Evolutionary conservation across 2,888 invertebrate species (phyloP).

Genomic region (Parasteatoda lunata): DNA sequence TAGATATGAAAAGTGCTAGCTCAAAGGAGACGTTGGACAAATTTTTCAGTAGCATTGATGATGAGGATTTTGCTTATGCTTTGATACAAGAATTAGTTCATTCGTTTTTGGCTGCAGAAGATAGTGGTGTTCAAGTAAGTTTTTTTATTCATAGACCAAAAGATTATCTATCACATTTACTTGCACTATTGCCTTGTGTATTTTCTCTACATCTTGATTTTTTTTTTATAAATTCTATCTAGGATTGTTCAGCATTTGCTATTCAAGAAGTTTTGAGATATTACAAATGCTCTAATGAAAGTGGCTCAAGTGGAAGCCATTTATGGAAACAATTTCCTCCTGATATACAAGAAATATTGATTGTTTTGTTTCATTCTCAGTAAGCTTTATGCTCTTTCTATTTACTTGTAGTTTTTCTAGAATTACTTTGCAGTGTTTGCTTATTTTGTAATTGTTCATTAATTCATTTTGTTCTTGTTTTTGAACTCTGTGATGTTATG

Average conservation of each 20-base stretch:
- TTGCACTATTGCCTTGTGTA: background rate
- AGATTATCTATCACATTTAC: background rate
- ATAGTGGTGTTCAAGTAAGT: conserved; percentile 71
- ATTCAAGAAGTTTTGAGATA: conserved; percentile 76
- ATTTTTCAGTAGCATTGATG: conserved; percentile 73
- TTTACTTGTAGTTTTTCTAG: background rate
- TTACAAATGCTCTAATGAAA: conserved; percentile 72
- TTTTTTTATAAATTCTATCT: background rate
- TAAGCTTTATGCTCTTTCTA: conserved; percentile 62
- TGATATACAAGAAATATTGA: conserved; percentile 74
- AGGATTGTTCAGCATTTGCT: conserved; percentile 76
- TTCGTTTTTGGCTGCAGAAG: conserved; percentile 75
- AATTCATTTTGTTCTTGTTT: background rate
- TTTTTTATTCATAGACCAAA: background rate
- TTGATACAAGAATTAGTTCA: conserved; percentile 75
- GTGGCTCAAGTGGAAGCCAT: conserved; percentile 70
- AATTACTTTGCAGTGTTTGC: background rate
- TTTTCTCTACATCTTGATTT: background rate
- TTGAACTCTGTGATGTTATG: background rate
- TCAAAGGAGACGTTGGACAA: conserved; percentile 50
- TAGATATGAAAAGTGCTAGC: conserved; percentile 57
- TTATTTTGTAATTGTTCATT: background rate
- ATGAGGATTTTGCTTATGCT: conserved; percentile 74
- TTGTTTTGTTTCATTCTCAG: conserved; percentile 74
- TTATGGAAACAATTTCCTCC: conserved; percentile 74